These are phyloP conservation scores for Oscheius sp. DNA, from an alignment of 2,888 invertebrate species.

Conservation along the genomic window DNA sequence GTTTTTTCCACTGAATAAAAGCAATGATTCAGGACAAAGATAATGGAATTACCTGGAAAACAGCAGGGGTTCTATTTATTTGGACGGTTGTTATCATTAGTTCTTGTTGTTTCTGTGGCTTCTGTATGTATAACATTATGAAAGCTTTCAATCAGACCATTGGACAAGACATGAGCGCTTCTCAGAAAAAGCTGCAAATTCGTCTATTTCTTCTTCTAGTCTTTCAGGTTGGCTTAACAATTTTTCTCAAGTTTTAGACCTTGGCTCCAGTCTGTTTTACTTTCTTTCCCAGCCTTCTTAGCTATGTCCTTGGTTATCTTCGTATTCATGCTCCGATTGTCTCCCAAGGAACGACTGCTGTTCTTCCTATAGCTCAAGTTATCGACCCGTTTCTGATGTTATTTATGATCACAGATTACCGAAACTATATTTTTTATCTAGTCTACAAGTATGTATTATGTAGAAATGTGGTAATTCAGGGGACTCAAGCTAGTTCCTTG, in stretches of 20 bases:
- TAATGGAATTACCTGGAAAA: background rate
- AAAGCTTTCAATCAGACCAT: background rate
- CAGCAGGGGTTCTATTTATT: background rate
- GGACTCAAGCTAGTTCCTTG: background rate
- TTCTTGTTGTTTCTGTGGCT: background rate
- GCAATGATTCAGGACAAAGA: background rate
- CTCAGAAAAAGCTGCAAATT: background rate
- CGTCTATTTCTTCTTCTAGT: background rate
- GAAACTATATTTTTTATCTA: background rate
- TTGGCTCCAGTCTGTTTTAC: background rate
- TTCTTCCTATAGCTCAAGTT: conserved; percentile 1
- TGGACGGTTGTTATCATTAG: background rate
- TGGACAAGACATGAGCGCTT: background rate
- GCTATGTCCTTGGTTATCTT: background rate
- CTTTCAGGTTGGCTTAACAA: background rate
- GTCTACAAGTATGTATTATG: background rate
- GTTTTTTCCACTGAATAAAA: too few relatives aligned
- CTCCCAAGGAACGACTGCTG: background rate
- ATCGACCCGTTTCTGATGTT: background rate
- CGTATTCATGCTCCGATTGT: background rate
- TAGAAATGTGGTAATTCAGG: background rate
- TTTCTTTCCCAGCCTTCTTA: background rate
- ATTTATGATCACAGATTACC: background rate
- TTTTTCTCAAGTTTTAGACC: background rate
- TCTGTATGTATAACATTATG: background rate